Conservation (phyloP, 2,797 vertebrate genomes). For the Euthynnus affinis region DNA sequence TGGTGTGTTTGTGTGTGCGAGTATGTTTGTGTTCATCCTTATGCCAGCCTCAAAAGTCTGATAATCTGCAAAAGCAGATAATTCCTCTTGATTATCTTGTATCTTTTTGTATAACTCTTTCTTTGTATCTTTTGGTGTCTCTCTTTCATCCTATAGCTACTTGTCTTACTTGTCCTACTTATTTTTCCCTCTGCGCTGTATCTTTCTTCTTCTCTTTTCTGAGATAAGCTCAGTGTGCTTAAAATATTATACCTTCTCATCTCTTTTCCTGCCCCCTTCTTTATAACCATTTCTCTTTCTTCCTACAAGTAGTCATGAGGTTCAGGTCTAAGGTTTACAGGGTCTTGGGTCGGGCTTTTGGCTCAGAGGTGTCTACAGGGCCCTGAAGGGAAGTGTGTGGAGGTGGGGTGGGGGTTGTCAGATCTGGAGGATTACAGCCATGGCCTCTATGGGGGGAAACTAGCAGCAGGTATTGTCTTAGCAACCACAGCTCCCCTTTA, state of each 20-base stretch:
- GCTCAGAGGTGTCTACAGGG: constrained; percentile 62
- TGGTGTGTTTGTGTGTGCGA: constrained; percentile 40
- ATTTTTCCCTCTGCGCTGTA: too few relatives aligned
- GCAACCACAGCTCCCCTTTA: constrained; percentile 44
- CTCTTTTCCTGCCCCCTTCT: constrained; percentile 13
- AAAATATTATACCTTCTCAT: constrained; percentile 23
- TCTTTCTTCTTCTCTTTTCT: background rate
- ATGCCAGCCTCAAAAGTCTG: constrained; percentile 39
- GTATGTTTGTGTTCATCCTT: constrained; percentile 31
- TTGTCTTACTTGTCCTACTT: too few relatives aligned
- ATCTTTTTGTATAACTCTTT: constrained; percentile 27
- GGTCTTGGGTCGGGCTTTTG: constrained; percentile 57
- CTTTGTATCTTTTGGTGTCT: constrained; percentile 14
- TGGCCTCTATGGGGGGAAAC: constrained; percentile 47
- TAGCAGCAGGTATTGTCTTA: constrained; percentile 53
- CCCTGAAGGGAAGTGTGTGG: constrained; percentile 1
- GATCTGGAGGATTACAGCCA: constrained; percentile 61
- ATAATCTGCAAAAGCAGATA: constrained; percentile 53
- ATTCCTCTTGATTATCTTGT: constrained; percentile 44
- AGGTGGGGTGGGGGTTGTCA: constrained; percentile 17
- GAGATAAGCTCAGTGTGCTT: background rate
- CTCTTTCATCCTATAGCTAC: background rate
- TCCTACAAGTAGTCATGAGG: constrained; percentile 58
- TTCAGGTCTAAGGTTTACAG: constrained; percentile 53
- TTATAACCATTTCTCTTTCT: constrained; percentile 16